These are phyloP conservation scores for Apamea crenata DNA, from an alignment of 2,888 invertebrate species.

Conservation along the genomic window DNA sequence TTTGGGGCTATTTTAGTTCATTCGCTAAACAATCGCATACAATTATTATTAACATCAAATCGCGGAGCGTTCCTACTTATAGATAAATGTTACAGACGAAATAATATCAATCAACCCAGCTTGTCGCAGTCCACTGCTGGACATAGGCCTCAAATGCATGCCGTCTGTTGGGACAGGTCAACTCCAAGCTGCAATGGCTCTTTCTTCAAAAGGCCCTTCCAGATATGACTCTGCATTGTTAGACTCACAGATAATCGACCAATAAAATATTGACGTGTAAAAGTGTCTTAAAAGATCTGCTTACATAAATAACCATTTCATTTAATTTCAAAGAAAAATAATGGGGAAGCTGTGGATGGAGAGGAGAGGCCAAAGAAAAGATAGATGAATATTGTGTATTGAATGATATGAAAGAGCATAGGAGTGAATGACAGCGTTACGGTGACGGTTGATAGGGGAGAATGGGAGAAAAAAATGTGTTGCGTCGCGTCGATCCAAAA, in stretches of 20 bases:
- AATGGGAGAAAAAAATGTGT: not conserved
- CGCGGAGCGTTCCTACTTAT: conserved; percentile 1
- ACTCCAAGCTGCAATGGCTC: no score
- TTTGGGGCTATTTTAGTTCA: conserved; percentile 30
- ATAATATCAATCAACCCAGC: no score
- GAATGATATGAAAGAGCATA: not conserved
- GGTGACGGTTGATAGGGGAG: not conserved
- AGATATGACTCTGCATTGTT: no score
- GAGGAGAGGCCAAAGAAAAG: not conserved
- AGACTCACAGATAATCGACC: no score
- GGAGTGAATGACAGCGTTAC: not conserved
- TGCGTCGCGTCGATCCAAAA: not conserved
- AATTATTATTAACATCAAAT: not conserved
- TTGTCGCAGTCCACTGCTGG: no score
- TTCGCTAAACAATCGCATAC: conserved; percentile 27
- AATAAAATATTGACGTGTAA: no score
- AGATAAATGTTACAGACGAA: no score
- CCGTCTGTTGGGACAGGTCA: no score
- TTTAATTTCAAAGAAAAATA: not conserved
- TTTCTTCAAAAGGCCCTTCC: no score
- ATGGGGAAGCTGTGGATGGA: not conserved
- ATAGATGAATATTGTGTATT: not conserved
- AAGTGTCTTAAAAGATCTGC: no score
- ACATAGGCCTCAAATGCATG: no score
- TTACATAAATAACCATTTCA: no score